A percentile compares a stretch with the other conserved stretches of the same genome.
These are phyloP conservation scores for Elegia similella DNA, from an alignment of 2,888 invertebrate genomes.

Conservation along the genomic window DNA sequence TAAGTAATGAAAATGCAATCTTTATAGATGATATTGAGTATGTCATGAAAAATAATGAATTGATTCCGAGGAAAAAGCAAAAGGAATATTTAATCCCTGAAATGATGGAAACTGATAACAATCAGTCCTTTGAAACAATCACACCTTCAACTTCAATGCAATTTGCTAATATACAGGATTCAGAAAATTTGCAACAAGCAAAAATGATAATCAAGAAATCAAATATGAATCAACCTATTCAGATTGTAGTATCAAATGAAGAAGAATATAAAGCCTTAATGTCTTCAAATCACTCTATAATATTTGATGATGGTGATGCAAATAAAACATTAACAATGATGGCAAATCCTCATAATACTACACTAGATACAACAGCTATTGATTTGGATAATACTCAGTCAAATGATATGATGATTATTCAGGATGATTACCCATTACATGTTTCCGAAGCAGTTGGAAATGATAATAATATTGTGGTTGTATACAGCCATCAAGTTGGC, in stretches of 20 bases:
- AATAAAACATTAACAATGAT: conserved; percentile 68
- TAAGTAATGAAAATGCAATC: conserved; percentile 56
- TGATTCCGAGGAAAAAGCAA: conserved; percentile 49
- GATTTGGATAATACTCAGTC: conserved; percentile 76
- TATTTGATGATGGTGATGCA: conserved; percentile 63
- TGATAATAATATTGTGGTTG: conserved; percentile 84
- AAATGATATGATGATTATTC: conserved; percentile 84
- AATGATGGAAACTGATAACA: conserved; percentile 46
- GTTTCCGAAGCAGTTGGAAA: conserved; percentile 68
- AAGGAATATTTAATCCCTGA: conserved; percentile 52
- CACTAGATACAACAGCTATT: conserved; percentile 50
- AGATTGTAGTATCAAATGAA: conserved; percentile 76
- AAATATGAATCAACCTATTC: conserved; percentile 62
- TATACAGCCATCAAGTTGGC: conserved; percentile 81
- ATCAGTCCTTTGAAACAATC: conserved; percentile 37
- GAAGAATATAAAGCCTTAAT: conserved; percentile 75
- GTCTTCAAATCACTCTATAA: conserved; percentile 66
- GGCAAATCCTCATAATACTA: conserved; percentile 47
- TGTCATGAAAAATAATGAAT: conserved; percentile 67
- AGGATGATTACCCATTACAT: conserved; percentile 81
- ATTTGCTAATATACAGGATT: conserved; percentile 44
- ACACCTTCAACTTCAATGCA: conserved; percentile 51
- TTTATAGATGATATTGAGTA: conserved; percentile 83
- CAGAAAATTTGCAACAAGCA: conserved; percentile 40
- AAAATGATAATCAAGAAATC: conserved; percentile 58